phyloP scores from a whole-genome alignment of 1,140 invertebrate species.

The Drosophila sturtevanti region DNA sequence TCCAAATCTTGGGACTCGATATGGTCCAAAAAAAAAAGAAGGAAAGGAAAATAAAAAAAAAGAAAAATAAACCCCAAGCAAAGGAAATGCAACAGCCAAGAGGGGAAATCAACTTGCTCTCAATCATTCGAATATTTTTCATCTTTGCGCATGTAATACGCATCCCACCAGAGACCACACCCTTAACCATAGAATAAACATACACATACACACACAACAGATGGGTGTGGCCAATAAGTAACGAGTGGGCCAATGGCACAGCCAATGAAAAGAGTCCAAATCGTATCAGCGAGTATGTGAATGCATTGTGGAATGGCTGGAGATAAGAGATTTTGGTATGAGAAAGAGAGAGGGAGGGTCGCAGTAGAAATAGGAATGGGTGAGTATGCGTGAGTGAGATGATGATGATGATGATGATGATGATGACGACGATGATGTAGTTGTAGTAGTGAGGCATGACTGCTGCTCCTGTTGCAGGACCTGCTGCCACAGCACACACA shows the following conservation, averaged over 20 bases:
- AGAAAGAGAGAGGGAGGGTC: slow-evolving; percentile 6
- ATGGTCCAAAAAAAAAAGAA: slow-evolving; percentile 33
- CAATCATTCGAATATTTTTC: slow-evolving; percentile 20
- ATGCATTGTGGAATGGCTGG: slow-evolving; percentile 58
- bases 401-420: slow-evolving; percentile 32
- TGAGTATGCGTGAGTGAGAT: slow-evolving; percentile 45
- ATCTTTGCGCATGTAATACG: slow-evolving; percentile 57
- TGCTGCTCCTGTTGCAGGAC: slow-evolving; percentile 22
- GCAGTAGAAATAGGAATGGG: background rate
- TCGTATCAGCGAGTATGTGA: slow-evolving; percentile 39
- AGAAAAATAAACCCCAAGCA: background rate
- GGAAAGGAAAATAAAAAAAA: too few species aligned
- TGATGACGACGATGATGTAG: background rate
- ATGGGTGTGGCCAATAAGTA: slow-evolving; percentile 49
- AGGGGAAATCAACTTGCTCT: slow-evolving; percentile 46
- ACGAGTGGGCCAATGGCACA: slow-evolving; percentile 46
- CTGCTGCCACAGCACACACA: slow-evolving; percentile 20
- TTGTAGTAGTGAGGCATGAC: background rate
- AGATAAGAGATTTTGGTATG: slow-evolving; percentile 50
- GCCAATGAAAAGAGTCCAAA: slow-evolving; percentile 46
- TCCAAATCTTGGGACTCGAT: slow-evolving; percentile 22
- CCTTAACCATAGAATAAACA: slow-evolving; percentile 7
- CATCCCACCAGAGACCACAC: slow-evolving; percentile 38
- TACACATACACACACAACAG: slow-evolving; percentile 9
- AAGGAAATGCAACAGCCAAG: slow-evolving; percentile 56